Evolutionary conservation across 92 coral and sea anemone species (phyloP).

Genomic region (Umimayanthus chanpuru): DNA sequence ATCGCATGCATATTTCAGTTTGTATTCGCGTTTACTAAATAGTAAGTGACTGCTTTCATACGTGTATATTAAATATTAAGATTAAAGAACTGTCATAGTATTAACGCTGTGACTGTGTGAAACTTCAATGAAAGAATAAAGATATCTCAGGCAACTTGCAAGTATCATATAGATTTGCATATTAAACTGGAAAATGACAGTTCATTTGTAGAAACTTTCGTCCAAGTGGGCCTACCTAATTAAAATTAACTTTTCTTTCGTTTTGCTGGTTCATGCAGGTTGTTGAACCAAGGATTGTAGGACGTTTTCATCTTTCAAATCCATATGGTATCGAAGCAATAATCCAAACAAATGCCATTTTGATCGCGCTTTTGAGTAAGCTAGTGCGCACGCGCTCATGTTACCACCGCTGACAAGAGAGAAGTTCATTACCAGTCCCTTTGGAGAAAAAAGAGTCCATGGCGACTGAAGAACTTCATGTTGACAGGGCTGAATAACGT

Average conservation of each 20-base stretch:
- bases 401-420: constrained; percentile 19
- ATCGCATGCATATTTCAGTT: too few species aligned
- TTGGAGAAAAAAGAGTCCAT: background rate
- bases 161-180: too few species aligned
- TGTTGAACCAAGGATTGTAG: background rate
- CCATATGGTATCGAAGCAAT: constrained; percentile 15
- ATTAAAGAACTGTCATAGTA: too few species aligned
- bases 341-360: constrained; percentile 35
- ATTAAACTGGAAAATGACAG: too few species aligned
- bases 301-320: background rate
- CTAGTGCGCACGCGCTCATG: constrained; percentile 22
- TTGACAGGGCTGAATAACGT: too few species aligned
- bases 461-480: background rate
- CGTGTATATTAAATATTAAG: too few species aligned
- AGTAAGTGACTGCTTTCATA: too few species aligned
- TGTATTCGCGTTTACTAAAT: too few species aligned
- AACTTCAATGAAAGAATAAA: too few species aligned
- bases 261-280: background rate
- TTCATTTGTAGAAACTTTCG: background rate
- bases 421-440: background rate
- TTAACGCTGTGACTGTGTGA: too few species aligned
- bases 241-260: background rate
- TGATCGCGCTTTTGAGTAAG: background rate
- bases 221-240: background rate
- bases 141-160: too few species aligned